Evolutionary conservation across 2,797 vertebrate species (phyloP).

Genomic region (Myripristis murdjan): DNA sequence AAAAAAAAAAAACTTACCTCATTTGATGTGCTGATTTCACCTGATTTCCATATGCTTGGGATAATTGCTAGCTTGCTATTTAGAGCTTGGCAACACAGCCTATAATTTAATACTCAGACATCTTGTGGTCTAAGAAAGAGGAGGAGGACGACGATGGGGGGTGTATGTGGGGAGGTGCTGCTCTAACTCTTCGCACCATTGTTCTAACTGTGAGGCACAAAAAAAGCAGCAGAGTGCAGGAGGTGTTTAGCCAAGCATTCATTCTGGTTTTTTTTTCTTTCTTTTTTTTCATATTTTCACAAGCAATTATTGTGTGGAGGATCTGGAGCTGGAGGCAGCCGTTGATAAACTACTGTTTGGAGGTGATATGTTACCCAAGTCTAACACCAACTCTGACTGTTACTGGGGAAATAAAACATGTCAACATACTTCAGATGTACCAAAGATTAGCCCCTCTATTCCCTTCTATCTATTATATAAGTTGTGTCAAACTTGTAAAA

Average conservation of each 20-base stretch:
- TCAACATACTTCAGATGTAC: background rate
- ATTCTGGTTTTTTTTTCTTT: background rate
- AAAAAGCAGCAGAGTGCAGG: background rate
- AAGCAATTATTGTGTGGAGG: slow-evolving; percentile 10
- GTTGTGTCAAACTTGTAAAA: background rate
- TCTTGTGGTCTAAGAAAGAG: slow-evolving; percentile 22
- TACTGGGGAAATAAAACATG: background rate
- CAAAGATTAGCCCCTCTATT: background rate
- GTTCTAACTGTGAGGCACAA: slow-evolving; percentile 2
- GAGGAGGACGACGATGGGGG: background rate
- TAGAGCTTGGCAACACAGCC: slow-evolving; percentile 68
- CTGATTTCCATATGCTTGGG: slow-evolving; percentile 71
- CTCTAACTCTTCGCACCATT: slow-evolving; percentile 7
- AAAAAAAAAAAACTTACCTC: too few species aligned
- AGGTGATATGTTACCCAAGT: slow-evolving; percentile 1
- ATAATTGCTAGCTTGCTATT: slow-evolving; percentile 76
- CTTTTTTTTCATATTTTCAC: too few species aligned
- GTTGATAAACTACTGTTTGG: slow-evolving; percentile 7
- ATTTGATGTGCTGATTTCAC: slow-evolving; percentile 65
- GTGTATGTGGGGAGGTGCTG: slow-evolving; percentile 20
- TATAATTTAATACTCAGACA: slow-evolving; percentile 71
- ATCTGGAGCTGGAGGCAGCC: slow-evolving; percentile 3
- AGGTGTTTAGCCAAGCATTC: slow-evolving; percentile 15
- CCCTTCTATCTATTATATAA: too few species aligned
- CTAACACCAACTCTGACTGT: background rate